Evolutionary conservation across 2,797 vertebrate species (phyloP).

Genomic region (Melanotaenia nigrans): DNA sequence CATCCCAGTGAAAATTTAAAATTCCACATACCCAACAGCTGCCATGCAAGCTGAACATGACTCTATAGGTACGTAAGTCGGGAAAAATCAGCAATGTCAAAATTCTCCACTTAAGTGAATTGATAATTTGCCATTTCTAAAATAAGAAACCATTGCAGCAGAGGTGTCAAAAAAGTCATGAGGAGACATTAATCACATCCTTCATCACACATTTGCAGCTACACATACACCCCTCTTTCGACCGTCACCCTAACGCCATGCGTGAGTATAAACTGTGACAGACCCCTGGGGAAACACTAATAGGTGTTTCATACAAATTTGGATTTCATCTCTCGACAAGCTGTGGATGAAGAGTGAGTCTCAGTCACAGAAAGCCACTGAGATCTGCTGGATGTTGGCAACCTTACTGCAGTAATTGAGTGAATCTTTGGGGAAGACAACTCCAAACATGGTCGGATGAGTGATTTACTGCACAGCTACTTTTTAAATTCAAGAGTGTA

Average conservation of each 20-base stretch:
- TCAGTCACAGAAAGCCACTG: conserved; percentile 92
- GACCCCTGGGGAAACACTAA: conserved; percentile 86
- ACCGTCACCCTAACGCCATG: conserved; percentile 87
- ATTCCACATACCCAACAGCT: conserved; percentile 66
- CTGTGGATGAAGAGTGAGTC: conserved; percentile 87
- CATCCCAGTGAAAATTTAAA: conserved; percentile 66
- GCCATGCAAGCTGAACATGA: conserved; percentile 81
- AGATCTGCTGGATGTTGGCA: conserved; percentile 89
- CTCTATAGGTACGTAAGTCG: conserved; percentile 52
- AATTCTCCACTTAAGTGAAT: conserved; percentile 89
- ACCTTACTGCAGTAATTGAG: conserved; percentile 90
- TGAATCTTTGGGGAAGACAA: conserved; percentile 63
- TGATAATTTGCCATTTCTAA: conserved; percentile 91
- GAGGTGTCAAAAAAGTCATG: conserved; percentile 91
- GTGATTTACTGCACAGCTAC: conserved; percentile 70
- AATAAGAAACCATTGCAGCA: conserved; percentile 84
- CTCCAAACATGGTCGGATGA: conserved; percentile 85
- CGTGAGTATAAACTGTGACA: conserved; percentile 86
- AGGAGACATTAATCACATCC: conserved; percentile 91
- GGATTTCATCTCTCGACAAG: conserved; percentile 89
- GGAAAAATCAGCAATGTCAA: conserved; percentile 78
- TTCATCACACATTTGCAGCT: conserved; percentile 81
- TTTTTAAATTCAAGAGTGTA: conserved; percentile 83
- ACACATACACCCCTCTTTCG: conserved; percentile 74
- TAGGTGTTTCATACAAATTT: conserved; percentile 96